Conservation (phyloP, 1,140 invertebrate genomes). For the Magallana gigas region DNA sequence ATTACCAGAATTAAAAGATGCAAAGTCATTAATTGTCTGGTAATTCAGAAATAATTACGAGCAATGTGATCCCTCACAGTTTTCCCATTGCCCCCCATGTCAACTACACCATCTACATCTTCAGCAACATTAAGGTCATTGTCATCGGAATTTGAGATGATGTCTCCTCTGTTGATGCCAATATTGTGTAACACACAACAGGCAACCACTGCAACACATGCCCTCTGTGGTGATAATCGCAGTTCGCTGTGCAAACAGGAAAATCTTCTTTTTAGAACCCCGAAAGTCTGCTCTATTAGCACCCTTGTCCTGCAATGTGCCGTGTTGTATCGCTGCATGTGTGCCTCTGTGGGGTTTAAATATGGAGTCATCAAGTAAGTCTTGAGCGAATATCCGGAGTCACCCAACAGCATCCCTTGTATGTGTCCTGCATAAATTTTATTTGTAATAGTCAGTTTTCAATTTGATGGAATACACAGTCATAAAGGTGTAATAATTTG, state of each 20-base stretch:
- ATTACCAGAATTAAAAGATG: too few relatives aligned
- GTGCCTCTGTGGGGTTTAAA: too few relatives aligned
- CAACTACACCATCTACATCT: not conserved
- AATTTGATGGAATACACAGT: too few relatives aligned
- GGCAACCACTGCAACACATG: not conserved
- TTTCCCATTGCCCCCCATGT: not conserved
- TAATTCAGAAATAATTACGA: constrained; percentile 9
- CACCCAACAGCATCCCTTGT: not conserved
- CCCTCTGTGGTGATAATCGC: not conserved
- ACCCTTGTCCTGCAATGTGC: constrained; percentile 2
- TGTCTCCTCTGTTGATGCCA: not conserved
- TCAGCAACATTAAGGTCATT: not conserved
- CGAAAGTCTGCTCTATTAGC: constrained; percentile 7
- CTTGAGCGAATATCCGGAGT: not conserved
- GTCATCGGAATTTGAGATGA: not conserved
- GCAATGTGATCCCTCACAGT: constrained; percentile 1
- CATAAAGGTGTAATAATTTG: too few relatives aligned
- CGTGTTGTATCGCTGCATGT: not conserved
- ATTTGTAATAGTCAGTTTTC: too few relatives aligned
- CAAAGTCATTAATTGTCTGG: not conserved
- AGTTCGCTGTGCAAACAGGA: constrained; percentile 3
- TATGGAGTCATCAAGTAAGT: too few relatives aligned
- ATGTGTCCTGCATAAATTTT: not conserved
- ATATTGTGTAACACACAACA: constrained; percentile 22
- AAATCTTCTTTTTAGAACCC: not conserved